Percentiles rank a stretch among this genome's conserved stretches.
Conservation (phyloP, 1,140 invertebrate genomes). For the Halesus radiatus region DNA sequence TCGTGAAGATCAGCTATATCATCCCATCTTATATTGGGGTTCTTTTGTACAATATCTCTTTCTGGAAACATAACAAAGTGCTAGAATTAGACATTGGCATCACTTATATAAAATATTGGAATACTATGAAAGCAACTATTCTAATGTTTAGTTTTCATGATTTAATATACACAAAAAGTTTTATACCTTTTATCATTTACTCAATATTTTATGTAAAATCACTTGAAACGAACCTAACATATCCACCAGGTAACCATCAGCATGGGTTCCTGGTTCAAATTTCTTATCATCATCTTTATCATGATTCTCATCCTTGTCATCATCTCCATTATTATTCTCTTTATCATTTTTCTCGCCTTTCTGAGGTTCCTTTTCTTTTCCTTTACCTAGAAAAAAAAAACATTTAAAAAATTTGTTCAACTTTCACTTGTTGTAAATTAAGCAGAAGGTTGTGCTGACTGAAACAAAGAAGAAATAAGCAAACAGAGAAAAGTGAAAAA, state of each 20-base stretch:
- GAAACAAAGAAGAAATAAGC: too few relatives aligned
- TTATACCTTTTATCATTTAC: too few relatives aligned
- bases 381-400: conserved; percentile 60
- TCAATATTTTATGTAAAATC: too few relatives aligned
- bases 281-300: conserved; percentile 85
- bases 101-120: too few relatives aligned
- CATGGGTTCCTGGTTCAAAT: conserved; percentile 90
- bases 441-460: too few relatives aligned
- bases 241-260: conserved; percentile 94
- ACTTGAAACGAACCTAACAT: conserved; percentile 77
- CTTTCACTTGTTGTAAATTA: too few relatives aligned
- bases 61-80: conserved; percentile 73
- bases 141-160: too few relatives aligned
- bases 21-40: conserved; percentile 97
- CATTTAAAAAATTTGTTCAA: not conserved
- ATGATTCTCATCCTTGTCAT: conserved; percentile 78
- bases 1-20: conserved; percentile 97
- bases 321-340: conserved; percentile 74
- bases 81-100: too few relatives aligned
- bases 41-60: conserved; percentile 97
- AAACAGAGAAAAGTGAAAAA: too few relatives aligned
- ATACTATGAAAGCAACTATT: too few relatives aligned
- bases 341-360: conserved; percentile 69
- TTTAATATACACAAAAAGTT: too few relatives aligned
- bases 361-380: conserved; percentile 69